Evolutionary conservation across 2,888 invertebrate species (phyloP).

Genomic region (Phyllotreta striolata): DNA sequence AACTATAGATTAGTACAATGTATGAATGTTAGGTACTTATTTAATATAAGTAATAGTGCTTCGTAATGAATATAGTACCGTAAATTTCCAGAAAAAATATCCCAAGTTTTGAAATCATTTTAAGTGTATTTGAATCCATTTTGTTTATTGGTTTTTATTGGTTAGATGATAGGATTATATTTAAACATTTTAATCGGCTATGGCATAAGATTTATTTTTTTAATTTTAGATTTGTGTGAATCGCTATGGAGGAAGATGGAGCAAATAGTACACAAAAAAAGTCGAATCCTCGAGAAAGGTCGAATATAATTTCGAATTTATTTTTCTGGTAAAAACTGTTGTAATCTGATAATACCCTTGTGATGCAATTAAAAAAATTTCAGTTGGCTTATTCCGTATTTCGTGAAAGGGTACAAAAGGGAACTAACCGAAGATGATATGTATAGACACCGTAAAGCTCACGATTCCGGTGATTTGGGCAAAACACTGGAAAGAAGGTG

Average conservation of each 20-base stretch:
- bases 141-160: too few species aligned
- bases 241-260: constrained; percentile 27
- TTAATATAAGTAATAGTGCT: too few species aligned
- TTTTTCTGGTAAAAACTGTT: constrained; percentile 38
- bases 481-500: constrained; percentile 57
- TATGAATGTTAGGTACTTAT: too few species aligned
- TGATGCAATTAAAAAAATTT: constrained; percentile 38
- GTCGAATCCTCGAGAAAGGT: constrained; percentile 33
- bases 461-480: constrained; percentile 60
- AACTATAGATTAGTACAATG: too few species aligned
- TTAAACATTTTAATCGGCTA: too few species aligned
- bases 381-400: constrained; percentile 64
- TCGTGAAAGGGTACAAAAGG: constrained; percentile 61
- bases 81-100: too few species aligned
- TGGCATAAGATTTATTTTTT: too few species aligned
- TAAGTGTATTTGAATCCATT: too few species aligned
- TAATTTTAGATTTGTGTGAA: background rate
- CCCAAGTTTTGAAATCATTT: too few species aligned
- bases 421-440: constrained; percentile 64
- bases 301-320: constrained; percentile 36
- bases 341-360: constrained; percentile 8
- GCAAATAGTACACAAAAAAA: constrained; percentile 20
- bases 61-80: too few species aligned
- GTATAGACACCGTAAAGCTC: constrained; percentile 60
- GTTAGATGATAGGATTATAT: too few species aligned